Conservation (phyloP, 2,797 vertebrate genomes). For the Sebastes vulpes region DNA sequence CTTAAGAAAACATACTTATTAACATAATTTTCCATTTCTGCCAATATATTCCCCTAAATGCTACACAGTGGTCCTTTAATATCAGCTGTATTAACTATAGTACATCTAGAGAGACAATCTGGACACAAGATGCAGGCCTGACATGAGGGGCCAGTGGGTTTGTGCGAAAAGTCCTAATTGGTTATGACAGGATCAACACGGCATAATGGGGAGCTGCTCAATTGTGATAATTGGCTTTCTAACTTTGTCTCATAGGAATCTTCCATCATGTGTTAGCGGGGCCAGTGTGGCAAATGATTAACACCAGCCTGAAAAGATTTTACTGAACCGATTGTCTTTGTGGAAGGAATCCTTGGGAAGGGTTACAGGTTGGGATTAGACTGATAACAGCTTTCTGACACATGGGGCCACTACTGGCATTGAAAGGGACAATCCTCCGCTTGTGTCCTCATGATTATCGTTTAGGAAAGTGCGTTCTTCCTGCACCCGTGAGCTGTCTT, state of each 20-base stretch:
- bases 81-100: neutral
- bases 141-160: conserved; percentile 15
- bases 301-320: neutral
- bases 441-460: neutral
- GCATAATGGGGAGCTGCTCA: conserved; percentile 14
- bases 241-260: conserved; percentile 6
- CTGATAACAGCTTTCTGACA: neutral
- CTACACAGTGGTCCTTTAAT: neutral
- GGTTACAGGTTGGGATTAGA: neutral
- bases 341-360: neutral
- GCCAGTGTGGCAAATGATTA: neutral
- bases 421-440: neutral
- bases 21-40: no score
- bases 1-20: no score
- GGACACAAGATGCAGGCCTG: neutral
- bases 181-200: conserved; percentile 39
- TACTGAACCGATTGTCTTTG: neutral
- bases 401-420: neutral
- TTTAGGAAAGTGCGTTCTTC: conserved; percentile 1
- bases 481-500: neutral
- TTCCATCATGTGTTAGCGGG: neutral
- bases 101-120: neutral
- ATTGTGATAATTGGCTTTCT: conserved; percentile 32
- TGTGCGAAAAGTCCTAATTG: conserved; percentile 8
- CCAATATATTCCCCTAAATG: no score